These are phyloP conservation scores for Coregonus sp. DNA, from an alignment of 2,797 vertebrate genomes.

Conservation along the genomic window DNA sequence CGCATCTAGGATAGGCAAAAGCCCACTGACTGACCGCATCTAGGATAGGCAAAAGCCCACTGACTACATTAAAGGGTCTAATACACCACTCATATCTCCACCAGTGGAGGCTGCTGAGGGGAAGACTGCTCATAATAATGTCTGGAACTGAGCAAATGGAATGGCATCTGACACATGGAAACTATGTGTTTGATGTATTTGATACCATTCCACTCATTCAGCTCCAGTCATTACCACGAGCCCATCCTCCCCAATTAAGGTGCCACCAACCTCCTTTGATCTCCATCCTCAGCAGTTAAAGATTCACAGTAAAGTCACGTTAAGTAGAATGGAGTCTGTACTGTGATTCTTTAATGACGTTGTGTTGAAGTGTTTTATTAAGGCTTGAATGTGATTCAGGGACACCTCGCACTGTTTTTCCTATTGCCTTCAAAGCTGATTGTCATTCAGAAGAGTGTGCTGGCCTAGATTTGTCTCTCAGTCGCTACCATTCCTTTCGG, in stretches of 20 bases:
- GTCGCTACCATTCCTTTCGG: constrained; percentile 9
- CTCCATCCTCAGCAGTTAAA: background rate
- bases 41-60: too few species aligned
- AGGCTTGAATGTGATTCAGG: background rate
- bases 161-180: too few species aligned
- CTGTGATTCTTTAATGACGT: background rate
- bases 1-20: background rate
- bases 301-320: background rate
- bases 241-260: too few species aligned
- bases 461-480: constrained; percentile 35
- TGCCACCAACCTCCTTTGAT: too few species aligned
- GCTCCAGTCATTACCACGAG: too few species aligned
- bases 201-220: too few species aligned
- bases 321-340: background rate
- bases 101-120: too few species aligned
- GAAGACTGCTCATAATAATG: too few species aligned
- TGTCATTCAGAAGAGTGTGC: constrained; percentile 38
- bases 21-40: background rate
- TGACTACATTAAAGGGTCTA: too few species aligned
- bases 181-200: too few species aligned
- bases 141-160: too few species aligned
- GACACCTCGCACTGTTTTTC: constrained; percentile 6
- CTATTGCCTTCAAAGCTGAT: constrained; percentile 27
- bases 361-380: background rate
- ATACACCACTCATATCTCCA: too few species aligned